These are phyloP conservation scores for Meriones unguiculatus DNA, from an alignment of 2,113 vertebrate genomes.

Conservation along the genomic window DNA sequence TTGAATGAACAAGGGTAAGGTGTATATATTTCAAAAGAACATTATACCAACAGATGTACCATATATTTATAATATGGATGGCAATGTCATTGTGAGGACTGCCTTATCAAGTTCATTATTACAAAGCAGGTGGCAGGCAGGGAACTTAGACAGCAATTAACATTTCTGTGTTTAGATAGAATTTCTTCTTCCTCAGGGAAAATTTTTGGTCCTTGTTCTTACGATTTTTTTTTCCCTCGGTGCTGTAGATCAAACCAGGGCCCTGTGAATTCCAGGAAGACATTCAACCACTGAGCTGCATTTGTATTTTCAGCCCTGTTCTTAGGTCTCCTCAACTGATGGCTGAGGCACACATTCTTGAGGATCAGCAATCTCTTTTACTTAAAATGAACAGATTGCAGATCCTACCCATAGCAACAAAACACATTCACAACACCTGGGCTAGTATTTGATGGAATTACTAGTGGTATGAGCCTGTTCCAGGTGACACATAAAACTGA, in stretches of 20 bases:
- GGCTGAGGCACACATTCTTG: neutral
- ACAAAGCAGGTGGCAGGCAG: neutral
- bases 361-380: neutral
- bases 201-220: conserved; percentile 10
- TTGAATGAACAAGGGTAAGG: no score
- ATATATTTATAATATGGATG: neutral
- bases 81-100: neutral
- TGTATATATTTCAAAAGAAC: no score
- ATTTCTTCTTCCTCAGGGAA: neutral
- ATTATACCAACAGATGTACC: no score
- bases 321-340: neutral
- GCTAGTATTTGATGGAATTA: neutral
- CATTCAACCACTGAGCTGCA: neutral
- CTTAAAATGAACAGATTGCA: neutral
- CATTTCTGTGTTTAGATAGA: neutral
- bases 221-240: neutral
- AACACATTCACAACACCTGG: neutral
- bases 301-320: neutral
- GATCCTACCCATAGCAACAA: neutral
- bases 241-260: neutral
- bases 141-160: neutral
- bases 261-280: neutral
- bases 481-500: neutral
- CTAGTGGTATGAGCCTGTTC: neutral
- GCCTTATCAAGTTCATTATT: neutral